These are phyloP conservation scores for Ciconia stormi DNA, from an alignment of 2,113 vertebrate species.

Conservation along the genomic window DNA sequence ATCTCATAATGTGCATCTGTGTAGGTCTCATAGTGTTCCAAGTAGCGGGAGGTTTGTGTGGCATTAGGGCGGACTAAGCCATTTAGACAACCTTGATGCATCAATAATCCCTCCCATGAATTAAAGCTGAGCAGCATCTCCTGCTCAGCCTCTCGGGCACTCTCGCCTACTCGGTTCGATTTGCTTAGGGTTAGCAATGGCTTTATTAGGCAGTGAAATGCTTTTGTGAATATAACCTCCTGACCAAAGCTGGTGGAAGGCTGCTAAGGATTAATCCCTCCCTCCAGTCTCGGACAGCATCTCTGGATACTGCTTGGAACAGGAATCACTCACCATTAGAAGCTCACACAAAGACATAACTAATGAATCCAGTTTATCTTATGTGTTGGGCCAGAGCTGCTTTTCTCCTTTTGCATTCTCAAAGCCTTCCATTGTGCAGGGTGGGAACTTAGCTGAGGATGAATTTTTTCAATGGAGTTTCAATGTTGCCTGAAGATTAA, in stretches of 20 bases:
- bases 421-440: not conserved
- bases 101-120: not conserved
- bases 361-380: not conserved
- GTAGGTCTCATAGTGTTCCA: not conserved
- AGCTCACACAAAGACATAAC: not conserved
- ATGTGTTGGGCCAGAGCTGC: not conserved
- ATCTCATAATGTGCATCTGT: conserved; percentile 43
- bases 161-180: not conserved
- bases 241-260: not conserved
- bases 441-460: not conserved
- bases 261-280: not conserved
- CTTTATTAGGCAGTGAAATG: not conserved
- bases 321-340: rapidly evolving
- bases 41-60: not conserved
- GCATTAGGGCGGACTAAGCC: not conserved
- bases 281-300: not conserved
- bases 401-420: not conserved
- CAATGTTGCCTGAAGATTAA: not conserved
- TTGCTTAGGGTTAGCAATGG: not conserved
- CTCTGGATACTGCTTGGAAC: not conserved
- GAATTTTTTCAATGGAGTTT: not conserved
- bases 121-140: not conserved
- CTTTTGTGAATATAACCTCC: not conserved
- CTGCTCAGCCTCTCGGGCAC: not conserved
- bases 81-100: not conserved